phyloP scores from a whole-genome alignment of 2,888 invertebrate genomes.

The Rosalia funebris region DNA sequence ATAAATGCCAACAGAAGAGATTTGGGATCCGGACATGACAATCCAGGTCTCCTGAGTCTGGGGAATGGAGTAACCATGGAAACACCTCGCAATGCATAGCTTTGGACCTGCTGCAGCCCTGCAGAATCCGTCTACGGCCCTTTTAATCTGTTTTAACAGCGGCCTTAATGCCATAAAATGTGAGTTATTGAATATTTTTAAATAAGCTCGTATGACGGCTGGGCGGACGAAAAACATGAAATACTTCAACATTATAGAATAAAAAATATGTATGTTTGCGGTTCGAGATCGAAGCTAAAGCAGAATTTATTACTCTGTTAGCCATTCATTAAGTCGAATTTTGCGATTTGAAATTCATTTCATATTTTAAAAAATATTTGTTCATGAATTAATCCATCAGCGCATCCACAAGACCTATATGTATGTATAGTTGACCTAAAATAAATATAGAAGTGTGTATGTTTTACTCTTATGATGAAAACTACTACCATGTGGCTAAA shows the following conservation, averaged over 20 bases:
- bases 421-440: too few relatives aligned
- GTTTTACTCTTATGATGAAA: too few relatives aligned
- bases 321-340: too few relatives aligned
- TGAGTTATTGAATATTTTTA: constrained; percentile 21
- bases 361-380: too few relatives aligned
- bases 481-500: too few relatives aligned
- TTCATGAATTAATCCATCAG: too few relatives aligned
- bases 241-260: background rate
- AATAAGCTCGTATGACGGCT: background rate
- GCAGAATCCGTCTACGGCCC: constrained; percentile 35
- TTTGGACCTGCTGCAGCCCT: constrained; percentile 39
- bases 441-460: too few relatives aligned
- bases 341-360: too few relatives aligned
- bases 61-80: constrained; percentile 49
- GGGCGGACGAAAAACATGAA: background rate
- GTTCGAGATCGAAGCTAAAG: too few relatives aligned
- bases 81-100: constrained; percentile 47
- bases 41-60: constrained; percentile 51
- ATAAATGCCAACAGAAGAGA: constrained; percentile 44
- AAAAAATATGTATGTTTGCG: background rate
- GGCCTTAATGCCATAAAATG: constrained; percentile 24
- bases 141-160: constrained; percentile 43
- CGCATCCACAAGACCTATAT: too few relatives aligned
- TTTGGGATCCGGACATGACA: constrained; percentile 48
- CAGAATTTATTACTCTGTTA: background rate